These are phyloP conservation scores for Drosophila ohnishii DNA, from an alignment of 1,140 invertebrate species.

Conservation along the genomic window DNA sequence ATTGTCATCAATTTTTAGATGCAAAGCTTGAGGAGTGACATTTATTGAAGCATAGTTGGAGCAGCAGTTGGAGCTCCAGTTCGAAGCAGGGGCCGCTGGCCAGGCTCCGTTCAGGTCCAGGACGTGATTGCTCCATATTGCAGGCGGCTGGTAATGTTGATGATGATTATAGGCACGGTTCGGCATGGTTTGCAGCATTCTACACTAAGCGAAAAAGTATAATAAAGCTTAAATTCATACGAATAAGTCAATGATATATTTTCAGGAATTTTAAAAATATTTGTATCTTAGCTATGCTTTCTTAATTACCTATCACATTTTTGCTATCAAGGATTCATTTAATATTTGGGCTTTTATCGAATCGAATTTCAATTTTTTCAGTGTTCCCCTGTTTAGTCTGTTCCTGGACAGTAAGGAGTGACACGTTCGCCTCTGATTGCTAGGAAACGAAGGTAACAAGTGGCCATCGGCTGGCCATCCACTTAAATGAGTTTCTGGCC, in stretches of 20 bases:
- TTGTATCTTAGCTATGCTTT: not conserved
- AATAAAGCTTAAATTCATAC: no score
- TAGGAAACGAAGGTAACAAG: constrained; percentile 75
- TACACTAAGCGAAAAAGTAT: not conserved
- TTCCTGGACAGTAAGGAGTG: constrained; percentile 53
- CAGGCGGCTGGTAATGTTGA: constrained; percentile 61
- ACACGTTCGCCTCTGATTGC: constrained; percentile 74
- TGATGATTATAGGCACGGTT: constrained; percentile 65
- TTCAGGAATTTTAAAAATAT: not conserved
- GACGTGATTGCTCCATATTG: constrained; percentile 74
- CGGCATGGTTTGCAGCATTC: constrained; percentile 18
- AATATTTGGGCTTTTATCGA: not conserved
- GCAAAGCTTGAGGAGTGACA: constrained; percentile 80
- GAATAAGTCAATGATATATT: not conserved
- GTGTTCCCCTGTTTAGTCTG: constrained; percentile 6
- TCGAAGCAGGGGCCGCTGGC: constrained; percentile 43
- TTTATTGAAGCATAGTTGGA: constrained; percentile 74
- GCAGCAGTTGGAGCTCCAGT: constrained; percentile 18
- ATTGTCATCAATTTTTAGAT: constrained; percentile 81
- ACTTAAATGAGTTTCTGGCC: constrained; percentile 62
- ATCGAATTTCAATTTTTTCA: not conserved
- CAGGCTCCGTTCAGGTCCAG: constrained; percentile 48
- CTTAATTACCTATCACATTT: not conserved
- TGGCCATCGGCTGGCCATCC: constrained; percentile 60
- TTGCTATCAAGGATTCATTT: no score